These are phyloP conservation scores for Dunckerocampus dactyliophorus DNA, from an alignment of 2,113 vertebrate species.

Conservation along the genomic window DNA sequence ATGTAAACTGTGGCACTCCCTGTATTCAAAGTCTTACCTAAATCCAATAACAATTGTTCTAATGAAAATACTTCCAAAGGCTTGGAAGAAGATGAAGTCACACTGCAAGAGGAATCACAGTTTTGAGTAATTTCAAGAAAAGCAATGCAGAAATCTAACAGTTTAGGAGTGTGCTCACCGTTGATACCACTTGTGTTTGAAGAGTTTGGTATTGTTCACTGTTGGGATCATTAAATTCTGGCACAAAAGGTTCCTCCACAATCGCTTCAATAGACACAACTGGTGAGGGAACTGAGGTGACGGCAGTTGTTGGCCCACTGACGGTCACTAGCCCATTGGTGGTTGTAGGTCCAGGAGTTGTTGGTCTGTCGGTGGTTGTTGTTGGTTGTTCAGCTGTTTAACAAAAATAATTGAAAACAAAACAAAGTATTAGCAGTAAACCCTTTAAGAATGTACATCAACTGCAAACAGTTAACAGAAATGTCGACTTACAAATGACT, in stretches of 20 bases:
- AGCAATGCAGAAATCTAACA: neutral
- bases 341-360: neutral
- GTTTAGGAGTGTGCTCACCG: neutral
- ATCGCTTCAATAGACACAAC: neutral
- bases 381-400: neutral
- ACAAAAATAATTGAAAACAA: no score
- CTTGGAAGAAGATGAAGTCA: slow-evolving; percentile 1
- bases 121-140: neutral
- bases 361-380: neutral
- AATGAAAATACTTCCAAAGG: neutral
- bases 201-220: neutral
- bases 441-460: no score
- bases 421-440: no score
- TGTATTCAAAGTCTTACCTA: neutral
- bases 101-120: neutral
- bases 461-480: no score
- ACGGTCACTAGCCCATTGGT: neutral
- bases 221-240: neutral
- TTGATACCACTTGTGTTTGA: neutral
- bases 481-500: neutral
- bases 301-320: neutral
- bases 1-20: neutral
- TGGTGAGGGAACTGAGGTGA: neutral
- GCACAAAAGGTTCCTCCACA: slow-evolving; percentile 1
- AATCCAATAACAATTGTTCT: neutral